Base-by-base conservation (phyloP, 2,113 vertebrate genomes). In the Dendrocopos noguchii region DNA sequence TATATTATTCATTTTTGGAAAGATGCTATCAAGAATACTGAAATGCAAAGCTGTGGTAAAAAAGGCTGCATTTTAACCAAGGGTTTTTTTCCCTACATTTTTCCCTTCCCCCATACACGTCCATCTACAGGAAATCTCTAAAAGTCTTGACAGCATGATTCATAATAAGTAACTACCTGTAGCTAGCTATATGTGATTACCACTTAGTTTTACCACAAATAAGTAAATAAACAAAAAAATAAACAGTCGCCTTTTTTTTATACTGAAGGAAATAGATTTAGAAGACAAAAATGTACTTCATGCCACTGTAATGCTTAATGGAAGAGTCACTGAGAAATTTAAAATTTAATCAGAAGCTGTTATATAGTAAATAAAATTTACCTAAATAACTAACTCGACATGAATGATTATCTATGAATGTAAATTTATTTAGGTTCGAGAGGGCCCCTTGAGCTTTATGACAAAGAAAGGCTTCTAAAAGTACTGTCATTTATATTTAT, bases 401-500 rank as follows among this genome's bases (percentile, higher is more conserved):
- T 98, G 96, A 98, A 97, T 96, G 88, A 98, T 97, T 98, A 98
- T 97, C 97, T 97, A 95, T 86, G 93, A 97, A 98, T 97, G 92
- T 94, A 96, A 98, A 98, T 98, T 97, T 97, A 97, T 98, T 98
- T 98, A 97, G 96, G 97, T 97, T 97, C 15, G 93, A 98, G 97
- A 98, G 95, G 95, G 96, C 97, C 98, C 98, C 98, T 97, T 97
- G 98, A 98, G 98, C 97, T 98, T 97, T 97, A 97, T 97, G 98
- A 98, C 97, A 98, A 98, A 98, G 97, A 97, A 97, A 98, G 93
- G 94, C 97, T 98, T 98, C 97, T 98, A 95, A 98, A 98, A 98
- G 97, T 97, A 96, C 97, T 98, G 98, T 98, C 98, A 97, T 97
- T 97, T 98, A 97, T 98, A 98, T 98, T 98, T 98, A 98, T 98